Conservation (phyloP, 2,888 invertebrate genomes). For the Latrodectus hesperus region DNA sequence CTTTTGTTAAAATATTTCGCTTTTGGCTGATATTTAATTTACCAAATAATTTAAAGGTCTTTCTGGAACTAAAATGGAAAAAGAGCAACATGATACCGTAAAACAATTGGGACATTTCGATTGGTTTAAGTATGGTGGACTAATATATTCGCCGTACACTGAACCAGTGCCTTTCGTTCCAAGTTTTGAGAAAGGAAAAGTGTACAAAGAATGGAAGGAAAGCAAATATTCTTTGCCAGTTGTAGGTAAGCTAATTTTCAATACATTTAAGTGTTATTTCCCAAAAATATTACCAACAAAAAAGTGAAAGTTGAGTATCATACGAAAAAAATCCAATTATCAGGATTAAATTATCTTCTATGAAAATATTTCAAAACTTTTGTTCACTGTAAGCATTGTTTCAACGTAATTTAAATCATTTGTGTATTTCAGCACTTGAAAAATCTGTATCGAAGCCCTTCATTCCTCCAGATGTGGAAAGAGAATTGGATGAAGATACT, state of each 20-base stretch:
- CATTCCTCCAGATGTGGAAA: neutral
- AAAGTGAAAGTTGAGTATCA: too few species aligned
- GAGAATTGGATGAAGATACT: neutral
- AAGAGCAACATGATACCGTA: slow-evolving; percentile 31
- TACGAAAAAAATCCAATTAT: too few species aligned
- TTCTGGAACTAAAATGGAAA: slow-evolving; percentile 42
- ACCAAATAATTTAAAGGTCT: slow-evolving; percentile 10
- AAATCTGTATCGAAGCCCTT: neutral
- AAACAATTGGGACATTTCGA: slow-evolving; percentile 10
- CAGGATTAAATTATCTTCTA: too few species aligned
- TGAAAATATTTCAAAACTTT: too few species aligned
- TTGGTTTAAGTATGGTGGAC: neutral
- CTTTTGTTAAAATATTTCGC: too few species aligned
- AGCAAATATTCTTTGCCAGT: neutral
- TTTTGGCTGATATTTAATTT: too few species aligned
- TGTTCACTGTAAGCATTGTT: too few species aligned
- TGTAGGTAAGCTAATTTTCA: slow-evolving; percentile 6
- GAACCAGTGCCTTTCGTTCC: slow-evolving; percentile 36
- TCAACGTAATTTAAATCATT: too few species aligned
- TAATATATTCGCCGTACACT: slow-evolving; percentile 44
- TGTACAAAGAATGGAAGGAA: slow-evolving; percentile 14
- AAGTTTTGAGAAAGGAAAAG: slow-evolving; percentile 14
- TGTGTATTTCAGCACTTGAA: neutral
- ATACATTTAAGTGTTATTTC: too few species aligned
- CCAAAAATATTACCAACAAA: too few species aligned